These are phyloP conservation scores for Xenopus tropicalis DNA, from an alignment of 2,113 vertebrate genomes.

Conservation along the genomic window UCB_Xtro_10.0 CM004445.2:96940001-96940500, in stretches of 20 bases:
- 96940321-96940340: constrained; percentile 76
- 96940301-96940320: constrained; percentile 94
- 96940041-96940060: too few species aligned
- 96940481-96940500: too few species aligned
- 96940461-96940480: too few species aligned
- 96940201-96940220: constrained; percentile 96
- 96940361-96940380: constrained; percentile 86
- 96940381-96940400: constrained; percentile 89
- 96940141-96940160: too few species aligned
- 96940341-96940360: constrained; percentile 70
- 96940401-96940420: constrained; percentile 43
- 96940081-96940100: too few species aligned
- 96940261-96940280: constrained; percentile 96
- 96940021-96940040: too few species aligned
- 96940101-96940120: too few species aligned
- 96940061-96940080: too few species aligned
- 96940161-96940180: neutral
- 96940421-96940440: neutral
- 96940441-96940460: too few species aligned
- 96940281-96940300: constrained; percentile 92
- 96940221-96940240: constrained; percentile 99
- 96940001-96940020: too few species aligned
- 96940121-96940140: too few species aligned
- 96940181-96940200: constrained; percentile 78
- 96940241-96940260: constrained; percentile 97